These are phyloP conservation scores for Gambelia wislizenii DNA, from an alignment of 2,797 vertebrate genomes.

Conservation along the genomic window DNA sequence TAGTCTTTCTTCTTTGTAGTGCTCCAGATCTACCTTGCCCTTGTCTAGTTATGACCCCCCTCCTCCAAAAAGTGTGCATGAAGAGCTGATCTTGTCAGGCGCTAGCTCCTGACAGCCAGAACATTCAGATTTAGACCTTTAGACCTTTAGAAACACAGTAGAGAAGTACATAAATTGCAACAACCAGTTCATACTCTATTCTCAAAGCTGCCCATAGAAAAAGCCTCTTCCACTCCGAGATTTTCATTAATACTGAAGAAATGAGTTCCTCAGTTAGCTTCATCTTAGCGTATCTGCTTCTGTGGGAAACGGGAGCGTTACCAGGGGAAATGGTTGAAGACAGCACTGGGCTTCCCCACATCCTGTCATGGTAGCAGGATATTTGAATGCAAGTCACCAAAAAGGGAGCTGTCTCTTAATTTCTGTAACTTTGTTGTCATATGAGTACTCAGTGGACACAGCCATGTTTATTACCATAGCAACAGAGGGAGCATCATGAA, in stretches of 20 bases:
- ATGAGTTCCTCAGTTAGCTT: not conserved
- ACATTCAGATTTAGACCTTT: not conserved
- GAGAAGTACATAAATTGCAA: not conserved
- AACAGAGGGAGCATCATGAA: slow-evolving; percentile 54
- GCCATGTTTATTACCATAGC: slow-evolving; percentile 64
- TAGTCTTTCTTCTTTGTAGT: not conserved
- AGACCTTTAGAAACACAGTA: not conserved
- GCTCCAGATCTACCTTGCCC: not conserved
- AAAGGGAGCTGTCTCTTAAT: slow-evolving; percentile 11
- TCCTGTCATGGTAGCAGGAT: not conserved
- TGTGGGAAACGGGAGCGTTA: not conserved
- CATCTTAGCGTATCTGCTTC: not conserved
- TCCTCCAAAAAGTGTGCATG: not conserved
- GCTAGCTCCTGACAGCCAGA: not conserved
- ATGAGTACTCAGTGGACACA: slow-evolving; percentile 50
- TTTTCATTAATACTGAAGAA: not conserved
- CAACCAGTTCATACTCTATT: not conserved
- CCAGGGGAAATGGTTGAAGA: slow-evolving; percentile 20
- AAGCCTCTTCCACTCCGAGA: not conserved
- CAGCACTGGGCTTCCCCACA: not conserved
- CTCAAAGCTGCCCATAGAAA: not conserved
- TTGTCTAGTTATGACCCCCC: not conserved
- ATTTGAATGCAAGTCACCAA: slow-evolving; percentile 33
- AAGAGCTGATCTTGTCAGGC: not conserved
- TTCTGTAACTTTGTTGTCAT: slow-evolving; percentile 43